Conservation (phyloP, 1,140 invertebrate genomes). For the Trigoniulus corallinus region DNA sequence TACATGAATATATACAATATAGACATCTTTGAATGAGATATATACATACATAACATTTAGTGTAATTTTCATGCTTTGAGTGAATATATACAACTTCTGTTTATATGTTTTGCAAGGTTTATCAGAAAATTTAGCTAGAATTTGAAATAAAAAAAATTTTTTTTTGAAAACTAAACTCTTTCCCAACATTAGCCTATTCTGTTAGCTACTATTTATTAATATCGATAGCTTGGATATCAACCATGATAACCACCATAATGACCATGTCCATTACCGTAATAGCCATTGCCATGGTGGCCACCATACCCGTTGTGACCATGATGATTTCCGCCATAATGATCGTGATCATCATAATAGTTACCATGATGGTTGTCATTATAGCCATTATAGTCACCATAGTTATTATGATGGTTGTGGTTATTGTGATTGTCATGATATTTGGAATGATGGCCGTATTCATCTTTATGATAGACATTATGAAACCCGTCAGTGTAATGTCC, state of each 20-base stretch:
- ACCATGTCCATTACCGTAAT: constrained; percentile 3
- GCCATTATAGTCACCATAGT: constrained; percentile 13
- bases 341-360: constrained; percentile 12
- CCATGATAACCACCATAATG: neutral
- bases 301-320: neutral
- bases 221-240: too few species aligned
- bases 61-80: too few species aligned
- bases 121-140: too few species aligned
- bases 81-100: too few species aligned
- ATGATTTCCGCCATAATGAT: constrained; percentile 10
- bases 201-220: too few species aligned
- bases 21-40: too few species aligned
- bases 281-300: constrained; percentile 3
- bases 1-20: too few species aligned
- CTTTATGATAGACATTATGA: constrained; percentile 19
- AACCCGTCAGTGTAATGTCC: constrained; percentile 12
- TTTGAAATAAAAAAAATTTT: too few species aligned
- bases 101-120: too few species aligned
- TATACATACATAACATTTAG: too few species aligned
- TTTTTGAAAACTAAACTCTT: too few species aligned
- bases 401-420: constrained; percentile 12
- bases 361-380: constrained; percentile 12
- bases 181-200: too few species aligned
- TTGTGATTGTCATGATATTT: constrained; percentile 15
- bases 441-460: constrained; percentile 15